Evolutionary conservation across 2,113 vertebrate species (phyloP).

Genomic region (Tetrax tetrax): DNA sequence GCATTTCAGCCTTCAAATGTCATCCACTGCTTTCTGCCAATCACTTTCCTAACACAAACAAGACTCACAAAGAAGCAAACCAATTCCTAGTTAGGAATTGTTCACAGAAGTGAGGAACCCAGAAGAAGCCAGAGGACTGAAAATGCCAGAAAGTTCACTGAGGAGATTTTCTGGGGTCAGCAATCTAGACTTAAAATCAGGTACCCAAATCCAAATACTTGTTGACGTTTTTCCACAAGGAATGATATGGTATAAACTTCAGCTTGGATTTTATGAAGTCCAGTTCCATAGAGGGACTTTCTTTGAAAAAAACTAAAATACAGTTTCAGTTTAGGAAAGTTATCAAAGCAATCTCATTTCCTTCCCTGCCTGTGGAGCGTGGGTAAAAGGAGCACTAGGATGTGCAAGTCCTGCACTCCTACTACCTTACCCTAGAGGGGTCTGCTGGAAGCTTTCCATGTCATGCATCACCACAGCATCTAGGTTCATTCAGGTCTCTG

Average conservation of each 20-base stretch:
- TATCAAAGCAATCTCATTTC: neutral
- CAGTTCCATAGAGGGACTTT: neutral
- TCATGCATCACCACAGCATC: neutral
- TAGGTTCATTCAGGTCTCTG: neutral
- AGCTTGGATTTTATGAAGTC: neutral
- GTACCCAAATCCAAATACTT: neutral
- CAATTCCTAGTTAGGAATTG: slow-evolving; percentile 61
- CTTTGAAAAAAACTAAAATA: neutral
- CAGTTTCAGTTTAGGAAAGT: neutral
- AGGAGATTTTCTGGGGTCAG: neutral
- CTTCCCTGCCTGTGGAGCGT: neutral
- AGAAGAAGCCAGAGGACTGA: neutral
- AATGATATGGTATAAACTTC: neutral
- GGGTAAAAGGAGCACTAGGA: neutral
- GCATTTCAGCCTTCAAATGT: slow-evolving; percentile 23
- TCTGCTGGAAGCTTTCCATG: neutral
- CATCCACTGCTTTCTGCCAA: slow-evolving; percentile 23
- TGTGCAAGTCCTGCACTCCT: neutral
- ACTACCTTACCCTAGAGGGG: neutral
- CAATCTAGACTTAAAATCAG: neutral
- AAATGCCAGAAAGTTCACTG: neutral
- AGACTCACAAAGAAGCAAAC: neutral
- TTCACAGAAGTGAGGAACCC: neutral
- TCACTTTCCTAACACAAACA: slow-evolving; percentile 36
- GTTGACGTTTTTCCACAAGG: neutral